A percentile compares a stretch with the other conserved stretches of the same genome.
phyloP scores from a whole-genome alignment of 2,113 vertebrate species.

The Alouatta palliata region DNA sequence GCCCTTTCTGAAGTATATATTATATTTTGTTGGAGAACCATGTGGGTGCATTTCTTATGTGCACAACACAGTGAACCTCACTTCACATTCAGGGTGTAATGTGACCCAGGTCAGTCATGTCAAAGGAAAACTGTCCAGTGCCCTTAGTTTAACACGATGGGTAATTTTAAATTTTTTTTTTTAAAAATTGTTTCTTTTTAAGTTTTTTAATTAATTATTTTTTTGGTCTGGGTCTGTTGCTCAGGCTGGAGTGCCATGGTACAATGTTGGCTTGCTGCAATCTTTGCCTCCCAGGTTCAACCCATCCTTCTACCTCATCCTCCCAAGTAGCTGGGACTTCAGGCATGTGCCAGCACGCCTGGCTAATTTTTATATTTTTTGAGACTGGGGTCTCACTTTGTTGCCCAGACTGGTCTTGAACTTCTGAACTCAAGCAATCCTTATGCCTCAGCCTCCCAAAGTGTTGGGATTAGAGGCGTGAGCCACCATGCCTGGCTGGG shows the following conservation, averaged over 20 bases:
- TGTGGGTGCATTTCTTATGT: neutral
- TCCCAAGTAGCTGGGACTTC: too few species aligned
- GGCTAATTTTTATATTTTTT: neutral
- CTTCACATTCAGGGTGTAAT: neutral
- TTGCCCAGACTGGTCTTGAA: neutral
- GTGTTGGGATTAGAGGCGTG: neutral
- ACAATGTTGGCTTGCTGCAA: too few species aligned
- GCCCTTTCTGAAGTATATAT: neutral
- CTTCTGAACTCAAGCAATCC: neutral
- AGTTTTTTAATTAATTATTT: too few species aligned
- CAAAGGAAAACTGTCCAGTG: neutral
- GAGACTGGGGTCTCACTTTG: too few species aligned
- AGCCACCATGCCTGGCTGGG: neutral
- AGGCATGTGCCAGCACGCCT: too few species aligned
- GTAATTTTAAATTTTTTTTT: too few species aligned
- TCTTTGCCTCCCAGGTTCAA: too few species aligned
- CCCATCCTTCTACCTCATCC: too few species aligned
- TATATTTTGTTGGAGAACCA: constrained; percentile 8
- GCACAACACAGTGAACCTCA: neutral
- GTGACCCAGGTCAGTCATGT: neutral
- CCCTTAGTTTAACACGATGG: neutral
- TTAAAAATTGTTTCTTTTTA: too few species aligned
- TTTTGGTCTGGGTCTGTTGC: too few species aligned
- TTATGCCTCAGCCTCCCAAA: neutral
- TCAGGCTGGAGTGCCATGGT: too few species aligned